Evolutionary conservation across 2,113 vertebrate genomes (phyloP), one percentile per base, ranked within the genome.

Genomic region (Pomatostomus ruficeps): DNA sequence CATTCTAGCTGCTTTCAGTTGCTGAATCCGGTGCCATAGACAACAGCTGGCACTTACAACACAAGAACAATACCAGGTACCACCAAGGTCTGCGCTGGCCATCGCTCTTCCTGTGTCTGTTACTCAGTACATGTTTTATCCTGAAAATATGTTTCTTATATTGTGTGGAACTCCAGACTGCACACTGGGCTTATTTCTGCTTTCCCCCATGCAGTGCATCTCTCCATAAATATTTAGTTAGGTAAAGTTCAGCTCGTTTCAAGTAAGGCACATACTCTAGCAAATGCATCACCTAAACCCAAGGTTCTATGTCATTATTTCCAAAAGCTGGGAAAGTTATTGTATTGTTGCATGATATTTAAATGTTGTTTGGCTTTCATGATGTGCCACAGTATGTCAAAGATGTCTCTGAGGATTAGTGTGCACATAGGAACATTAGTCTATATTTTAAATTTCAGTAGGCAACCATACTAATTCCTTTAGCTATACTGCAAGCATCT

Each of bases 1-100:
- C 11, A 42, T 61, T 59, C 57, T n/a, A 62, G 7, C 23, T 24
- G 7, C 12, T 77, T 80, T 73, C 66, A 65, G 66, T 75, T 48
- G 36, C 57, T n/a, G 49, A 91, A 81, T 55, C 23, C 52, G 72
- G 25, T 14, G 23, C 29, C n/a, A 54, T 0, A 58, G 15, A 75
- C 36, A n/a, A 80, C 7, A 78, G 11, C 1, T 43, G 1, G 1
- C 29, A 52, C 28, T 38, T 61, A 29, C 2, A 58, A 54, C 0
- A 0, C 0, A 0, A 77, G 57, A 92, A 68, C 55, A 85, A 52
- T 45, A 73, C 6, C 23, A 76, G 58, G 24, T 42, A 72, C 31
- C 12, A 22, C 13, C 0, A 0, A 85, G 31, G 25, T 29, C 43
- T 76, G 19, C 0, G 0, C 54, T 18, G 43, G 29, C 54, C 63